Percentiles rank a stretch among this genome's conserved stretches.
Conservation (phyloP, 2,113 vertebrate species). For the Chascanopsetta lugubris region DNA sequence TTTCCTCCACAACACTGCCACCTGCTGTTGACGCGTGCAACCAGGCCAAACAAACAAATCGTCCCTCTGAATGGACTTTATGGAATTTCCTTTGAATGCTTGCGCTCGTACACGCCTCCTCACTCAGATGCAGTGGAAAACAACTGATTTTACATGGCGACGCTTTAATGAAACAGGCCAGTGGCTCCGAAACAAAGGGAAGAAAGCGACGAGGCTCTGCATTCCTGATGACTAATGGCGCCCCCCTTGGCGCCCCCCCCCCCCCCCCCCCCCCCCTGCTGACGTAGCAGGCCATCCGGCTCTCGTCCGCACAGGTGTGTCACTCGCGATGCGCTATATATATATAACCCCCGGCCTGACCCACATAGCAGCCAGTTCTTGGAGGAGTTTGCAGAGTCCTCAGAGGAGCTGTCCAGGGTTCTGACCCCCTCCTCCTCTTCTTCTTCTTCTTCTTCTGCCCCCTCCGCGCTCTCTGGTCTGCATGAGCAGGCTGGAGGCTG, state of each 20-base stretch:
- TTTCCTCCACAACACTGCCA: too few relatives aligned
- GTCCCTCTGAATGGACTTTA: too few relatives aligned
- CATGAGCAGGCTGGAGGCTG: too few relatives aligned
- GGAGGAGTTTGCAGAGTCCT: not conserved
- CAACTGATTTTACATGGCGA: too few relatives aligned
- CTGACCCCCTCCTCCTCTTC: slow-evolving; percentile 36
- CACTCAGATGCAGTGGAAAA: too few relatives aligned
- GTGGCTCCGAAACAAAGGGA: slow-evolving; percentile 16
- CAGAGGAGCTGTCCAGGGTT: slow-evolving; percentile 66
- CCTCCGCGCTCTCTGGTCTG: not conserved
- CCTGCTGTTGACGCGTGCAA: too few relatives aligned
- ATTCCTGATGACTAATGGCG: slow-evolving; percentile 42
- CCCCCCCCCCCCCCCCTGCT: slow-evolving; percentile 11
- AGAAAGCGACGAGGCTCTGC: slow-evolving; percentile 32
- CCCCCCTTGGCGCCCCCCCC: slow-evolving; percentile 23
- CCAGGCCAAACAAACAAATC: too few relatives aligned
- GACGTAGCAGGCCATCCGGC: slow-evolving; percentile 22
- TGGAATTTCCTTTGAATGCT: too few relatives aligned
- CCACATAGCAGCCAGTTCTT: not conserved
- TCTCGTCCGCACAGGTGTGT: slow-evolving; percentile 35
- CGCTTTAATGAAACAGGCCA: slow-evolving; percentile 16
- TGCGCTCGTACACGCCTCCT: too few relatives aligned
- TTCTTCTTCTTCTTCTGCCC: not conserved
- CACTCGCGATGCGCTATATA: not conserved
- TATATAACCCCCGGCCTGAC: not conserved